A percentile compares a stretch with the other conserved stretches of the same genome.
phyloP scores from a whole-genome alignment of 2,888 invertebrate species.

The Lacanobia wlatinum region DNA sequence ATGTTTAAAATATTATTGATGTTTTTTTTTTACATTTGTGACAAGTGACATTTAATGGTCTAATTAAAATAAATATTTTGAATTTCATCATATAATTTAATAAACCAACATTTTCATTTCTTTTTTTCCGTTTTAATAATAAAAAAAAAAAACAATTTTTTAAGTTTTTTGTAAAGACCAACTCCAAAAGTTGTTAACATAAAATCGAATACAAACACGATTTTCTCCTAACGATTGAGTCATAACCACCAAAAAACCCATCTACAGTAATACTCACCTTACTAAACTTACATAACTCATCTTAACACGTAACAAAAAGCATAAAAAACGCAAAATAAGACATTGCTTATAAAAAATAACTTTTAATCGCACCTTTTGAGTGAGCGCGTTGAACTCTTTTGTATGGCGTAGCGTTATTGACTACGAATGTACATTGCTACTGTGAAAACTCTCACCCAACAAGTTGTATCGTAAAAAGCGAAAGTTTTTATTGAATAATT shows the following conservation, averaged over 20 bases:
- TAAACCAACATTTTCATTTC: no score
- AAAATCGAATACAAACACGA: background rate
- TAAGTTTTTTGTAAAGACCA: background rate
- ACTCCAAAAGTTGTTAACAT: background rate
- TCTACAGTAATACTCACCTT: slow-evolving; percentile 3
- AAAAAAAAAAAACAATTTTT: background rate
- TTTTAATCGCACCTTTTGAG: slow-evolving; percentile 14
- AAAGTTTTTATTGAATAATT: slow-evolving; percentile 45
- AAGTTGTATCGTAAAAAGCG: slow-evolving; percentile 46
- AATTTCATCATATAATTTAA: no score
- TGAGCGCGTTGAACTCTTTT: slow-evolving; percentile 70
- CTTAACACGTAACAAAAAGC: slow-evolving; percentile 15
- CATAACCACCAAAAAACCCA: slow-evolving; percentile 31
- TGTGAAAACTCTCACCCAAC: slow-evolving; percentile 48
- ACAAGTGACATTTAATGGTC: no score
- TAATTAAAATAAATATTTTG: no score
- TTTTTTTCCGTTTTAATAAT: no score
- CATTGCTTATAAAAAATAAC: slow-evolving; percentile 21
- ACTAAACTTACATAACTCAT: slow-evolving; percentile 34
- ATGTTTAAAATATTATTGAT: no score
- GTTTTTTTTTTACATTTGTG: no score
- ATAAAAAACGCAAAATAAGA: slow-evolving; percentile 12
- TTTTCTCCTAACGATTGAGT: slow-evolving; percentile 40
- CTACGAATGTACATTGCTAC: slow-evolving; percentile 10
- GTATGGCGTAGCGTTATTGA: slow-evolving; percentile 47